Percentiles rank a stretch among this genome's conserved stretches.
Conservation (phyloP, 2,797 vertebrate genomes). For the Sciurus carolinensis region DNA sequence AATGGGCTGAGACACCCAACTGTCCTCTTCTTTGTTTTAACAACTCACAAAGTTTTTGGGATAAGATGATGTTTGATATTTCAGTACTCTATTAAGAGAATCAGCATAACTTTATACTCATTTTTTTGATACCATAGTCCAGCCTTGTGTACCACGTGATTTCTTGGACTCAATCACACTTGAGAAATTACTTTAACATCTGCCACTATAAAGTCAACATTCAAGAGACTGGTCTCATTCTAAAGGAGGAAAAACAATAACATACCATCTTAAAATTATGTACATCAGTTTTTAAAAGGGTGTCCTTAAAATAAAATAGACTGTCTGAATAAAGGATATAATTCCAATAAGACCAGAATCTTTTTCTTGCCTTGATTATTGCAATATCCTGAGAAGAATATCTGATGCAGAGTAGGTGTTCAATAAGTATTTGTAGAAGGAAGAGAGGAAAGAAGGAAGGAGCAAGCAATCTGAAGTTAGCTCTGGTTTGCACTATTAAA, state of each 20-base stretch:
- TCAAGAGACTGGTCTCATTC: neutral
- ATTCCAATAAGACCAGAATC: neutral
- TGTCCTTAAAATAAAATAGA: neutral
- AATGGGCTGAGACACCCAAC: neutral
- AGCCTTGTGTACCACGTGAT: neutral
- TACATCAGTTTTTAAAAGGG: neutral
- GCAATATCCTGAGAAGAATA: neutral
- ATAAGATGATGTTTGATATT: neutral
- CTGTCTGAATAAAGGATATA: neutral
- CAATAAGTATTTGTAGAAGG: neutral
- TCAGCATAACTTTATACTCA: neutral
- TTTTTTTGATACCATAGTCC: neutral
- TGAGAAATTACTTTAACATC: neutral
- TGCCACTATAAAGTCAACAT: neutral
- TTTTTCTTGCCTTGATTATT: neutral
- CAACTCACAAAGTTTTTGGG: neutral
- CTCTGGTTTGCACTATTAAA: neutral
- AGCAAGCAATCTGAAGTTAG: neutral
- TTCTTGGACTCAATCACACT: neutral
- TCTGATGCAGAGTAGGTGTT: neutral
- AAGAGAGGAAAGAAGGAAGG: neutral
- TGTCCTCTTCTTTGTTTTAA: neutral
- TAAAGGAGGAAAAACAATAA: neutral
- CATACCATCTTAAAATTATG: neutral
- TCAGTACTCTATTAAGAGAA: neutral